These are phyloP conservation scores for Argyrosomus japonicus DNA, from an alignment of 2,113 vertebrate species.

Conservation along the genomic window DNA sequence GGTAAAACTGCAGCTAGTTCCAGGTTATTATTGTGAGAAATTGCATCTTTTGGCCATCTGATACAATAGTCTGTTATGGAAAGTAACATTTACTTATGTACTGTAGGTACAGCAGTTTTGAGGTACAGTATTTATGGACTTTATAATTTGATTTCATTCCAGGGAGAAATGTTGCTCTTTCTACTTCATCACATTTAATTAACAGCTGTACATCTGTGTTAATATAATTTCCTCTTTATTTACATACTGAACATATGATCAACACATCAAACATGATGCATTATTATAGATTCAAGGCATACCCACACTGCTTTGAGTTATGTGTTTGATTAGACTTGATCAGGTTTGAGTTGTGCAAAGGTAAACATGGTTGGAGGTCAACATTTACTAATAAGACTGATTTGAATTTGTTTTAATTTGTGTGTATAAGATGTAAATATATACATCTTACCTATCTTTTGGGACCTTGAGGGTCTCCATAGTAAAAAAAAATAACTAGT, in stretches of 20 bases:
- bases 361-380: too few relatives aligned
- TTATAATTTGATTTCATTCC: background rate
- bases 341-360: too few relatives aligned
- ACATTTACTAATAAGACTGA: too few relatives aligned
- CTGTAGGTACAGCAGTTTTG: background rate
- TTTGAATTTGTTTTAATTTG: too few relatives aligned
- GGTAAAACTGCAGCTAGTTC: background rate
- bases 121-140: background rate
- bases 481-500: too few relatives aligned
- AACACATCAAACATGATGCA: too few relatives aligned
- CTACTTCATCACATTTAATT: background rate
- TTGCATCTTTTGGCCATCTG: background rate
- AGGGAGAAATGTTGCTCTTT: background rate
- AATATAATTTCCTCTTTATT: background rate
- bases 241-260: background rate
- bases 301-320: too few relatives aligned
- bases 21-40: background rate
- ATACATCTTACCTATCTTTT: too few relatives aligned
- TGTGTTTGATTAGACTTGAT: too few relatives aligned
- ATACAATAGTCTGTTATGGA: background rate
- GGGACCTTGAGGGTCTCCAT: too few relatives aligned
- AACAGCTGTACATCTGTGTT: background rate
- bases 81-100: background rate
- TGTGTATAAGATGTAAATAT: too few relatives aligned
- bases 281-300: background rate